Evolutionary conservation across 2,888 invertebrate species (phyloP).

Genomic region (Erannis defoliaria): DNA sequence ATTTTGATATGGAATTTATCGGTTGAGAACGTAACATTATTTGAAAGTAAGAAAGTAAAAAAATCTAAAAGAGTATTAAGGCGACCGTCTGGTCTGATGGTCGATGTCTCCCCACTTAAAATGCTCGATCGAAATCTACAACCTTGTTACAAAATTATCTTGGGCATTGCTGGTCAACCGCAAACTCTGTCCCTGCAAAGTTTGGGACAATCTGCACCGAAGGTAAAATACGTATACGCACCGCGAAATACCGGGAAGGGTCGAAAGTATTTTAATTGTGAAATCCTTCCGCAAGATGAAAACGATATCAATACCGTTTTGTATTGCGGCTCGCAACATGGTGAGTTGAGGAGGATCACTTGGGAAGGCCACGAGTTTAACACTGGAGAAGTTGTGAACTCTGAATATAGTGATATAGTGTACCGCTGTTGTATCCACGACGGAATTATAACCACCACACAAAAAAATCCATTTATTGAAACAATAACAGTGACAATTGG

Average conservation of each 20-base stretch:
- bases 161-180: slow-evolving; percentile 76
- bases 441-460: slow-evolving; percentile 88
- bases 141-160: slow-evolving; percentile 87
- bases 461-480: slow-evolving; percentile 88
- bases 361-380: slow-evolving; percentile 91
- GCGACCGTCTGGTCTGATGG: slow-evolving; percentile 86
- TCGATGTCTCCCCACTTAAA: slow-evolving; percentile 87
- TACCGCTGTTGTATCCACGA: slow-evolving; percentile 88
- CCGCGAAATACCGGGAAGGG: slow-evolving; percentile 66
- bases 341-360: slow-evolving; percentile 75
- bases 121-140: slow-evolving; percentile 87
- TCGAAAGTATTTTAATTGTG: slow-evolving; percentile 74
- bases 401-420: slow-evolving; percentile 82
- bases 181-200: slow-evolving; percentile 75
- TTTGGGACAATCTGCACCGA: slow-evolving; percentile 71
- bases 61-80: slow-evolving; percentile 78
- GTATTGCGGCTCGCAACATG: slow-evolving; percentile 76
- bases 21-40: slow-evolving; percentile 68
- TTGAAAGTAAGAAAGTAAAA: slow-evolving; percentile 71
- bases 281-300: slow-evolving; percentile 65
- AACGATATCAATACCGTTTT: slow-evolving; percentile 64
- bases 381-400: slow-evolving; percentile 87
- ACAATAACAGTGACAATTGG: slow-evolving; percentile 90
- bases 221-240: slow-evolving; percentile 66
- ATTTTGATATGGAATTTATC: slow-evolving; percentile 91